Evolutionary conservation across 2,888 invertebrate species (phyloP), one percentile per base, ranked within the genome.

Genomic region (Lamproptera curius): DNA sequence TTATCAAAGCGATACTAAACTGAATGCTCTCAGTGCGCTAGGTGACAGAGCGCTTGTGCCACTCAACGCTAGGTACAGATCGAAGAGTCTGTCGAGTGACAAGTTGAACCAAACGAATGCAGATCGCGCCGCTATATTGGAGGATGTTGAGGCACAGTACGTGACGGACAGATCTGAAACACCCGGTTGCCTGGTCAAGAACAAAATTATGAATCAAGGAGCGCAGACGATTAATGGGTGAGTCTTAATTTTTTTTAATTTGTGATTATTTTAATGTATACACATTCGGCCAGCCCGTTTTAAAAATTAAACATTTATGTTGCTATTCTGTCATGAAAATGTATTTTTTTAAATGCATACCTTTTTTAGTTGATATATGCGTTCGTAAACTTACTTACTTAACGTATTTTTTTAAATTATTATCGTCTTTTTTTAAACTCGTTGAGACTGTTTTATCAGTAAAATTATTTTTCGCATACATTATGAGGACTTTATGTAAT

Each of bases 31-130:
- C 51, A 79, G 81, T 79, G 74, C 74, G 42, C 72, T 80, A 56
- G 58, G 67, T 58, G 86, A 86, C 71, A 86, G 79, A 65, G 75
- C 71, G 62, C 68, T 81, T 47, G 69, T 76, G 51, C 78, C 82
- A 37, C 57, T 82, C 44, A 84, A 77, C 53, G 73, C 69, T 38
- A 71, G 83, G 61, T 84, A 81, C 59, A 72, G 83, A 49, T 84
- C 86, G 28, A 86, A 80, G 55, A 87, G 87, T 80, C 75, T 87
- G 58, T 86, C 87, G 31, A 82, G 84, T 81, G 87, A 87, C 76
- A 87, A 87, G 68, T 79, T 87, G 62, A 85, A 82, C 56, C 76
- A 83, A 62, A 67, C 70, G 13, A 83, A 84, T 56, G 80, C 77
- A 42, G 87, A 87, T 61, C 74, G 85, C 9, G 79, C 84, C 5